Base-by-base conservation (phyloP, 2,888 invertebrate genomes). In the Brenthis ino region DNA sequence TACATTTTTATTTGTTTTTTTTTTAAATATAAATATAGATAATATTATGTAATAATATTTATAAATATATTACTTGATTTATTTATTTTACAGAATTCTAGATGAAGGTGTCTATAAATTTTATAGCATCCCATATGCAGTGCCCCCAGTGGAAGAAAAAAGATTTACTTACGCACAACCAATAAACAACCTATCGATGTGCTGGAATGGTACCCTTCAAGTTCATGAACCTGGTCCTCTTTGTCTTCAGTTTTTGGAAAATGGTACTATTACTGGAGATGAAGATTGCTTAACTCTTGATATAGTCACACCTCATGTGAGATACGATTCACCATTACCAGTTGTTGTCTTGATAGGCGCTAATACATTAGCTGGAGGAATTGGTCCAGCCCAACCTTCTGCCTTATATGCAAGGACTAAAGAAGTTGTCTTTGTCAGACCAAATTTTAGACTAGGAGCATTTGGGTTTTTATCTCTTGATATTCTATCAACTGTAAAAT, bases 281-380 rank as follows among this genome's bases (percentile, higher is more conserved):
- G 98, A 98, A 85, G 96, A 98, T 83, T 98, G 98, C 77, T 89
- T 98, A 51, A 96, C 96, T 20, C 86, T 98, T 11, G 97, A 98
- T 79, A 94, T 98, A 1, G 95, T 96, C 48, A 97, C 97, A 1
- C 97, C 98, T 0, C 95, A 96, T 74, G 95, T 97, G 3, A 93
- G 96, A 58, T 97, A 97, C 80, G 95, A 96, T 76, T 94, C 95
- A 20, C 97, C 96, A 0, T 83, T 97, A 68, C 97, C 97, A 0
- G 97, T 98, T 0, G 95, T 98, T 57, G 96, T 98, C 0, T 91
- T 97, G 72, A 95, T 98, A 68, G 97, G 97, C 1, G 95, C 97
- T 0, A 96, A 97, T 69, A 95, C 96, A 0, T 87, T 97, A n/a
- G 95, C 95, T 28, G 97, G 97, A 0, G 96, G 96, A 0, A 95